These are phyloP conservation scores for Bubo blakistoni DNA, from an alignment of 2,113 vertebrate genomes.

Conservation along the genomic window DNA sequence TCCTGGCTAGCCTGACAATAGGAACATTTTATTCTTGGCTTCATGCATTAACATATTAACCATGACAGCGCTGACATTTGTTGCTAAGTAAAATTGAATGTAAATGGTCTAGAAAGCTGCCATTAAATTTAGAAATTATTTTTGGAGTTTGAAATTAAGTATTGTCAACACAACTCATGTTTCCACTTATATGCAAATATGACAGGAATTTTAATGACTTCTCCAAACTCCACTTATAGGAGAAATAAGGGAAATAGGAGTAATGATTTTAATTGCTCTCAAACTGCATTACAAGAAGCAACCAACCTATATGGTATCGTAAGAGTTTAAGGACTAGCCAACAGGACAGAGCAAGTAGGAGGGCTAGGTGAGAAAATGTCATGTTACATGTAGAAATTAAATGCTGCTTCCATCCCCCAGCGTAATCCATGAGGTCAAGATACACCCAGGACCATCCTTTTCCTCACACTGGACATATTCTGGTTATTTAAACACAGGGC, in stretches of 20 bases:
- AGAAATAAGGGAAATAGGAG: neutral
- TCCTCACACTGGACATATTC: neutral
- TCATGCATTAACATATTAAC: neutral
- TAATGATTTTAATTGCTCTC: neutral
- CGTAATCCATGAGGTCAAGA: rapidly evolving
- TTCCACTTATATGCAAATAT: neutral
- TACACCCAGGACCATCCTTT: neutral
- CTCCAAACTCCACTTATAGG: neutral
- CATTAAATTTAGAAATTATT: conserved; percentile 48
- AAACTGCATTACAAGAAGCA: neutral
- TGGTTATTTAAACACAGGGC: neutral
- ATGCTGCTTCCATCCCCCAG: neutral
- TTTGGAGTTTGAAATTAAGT: conserved; percentile 34
- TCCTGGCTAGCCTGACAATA: neutral
- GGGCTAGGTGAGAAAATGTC: neutral
- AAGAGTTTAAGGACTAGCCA: neutral
- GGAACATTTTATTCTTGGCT: conserved; percentile 34
- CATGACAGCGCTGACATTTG: conserved; percentile 40
- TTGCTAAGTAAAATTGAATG: neutral
- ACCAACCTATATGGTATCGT: neutral
- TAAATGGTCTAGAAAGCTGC: conserved; percentile 32
- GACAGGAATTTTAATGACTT: conserved; percentile 39
- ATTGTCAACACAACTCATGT: conserved; percentile 27
- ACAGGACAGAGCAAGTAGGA: neutral
- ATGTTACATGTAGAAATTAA: neutral